Base-by-base conservation (phyloP, 1,140 invertebrate genomes). In the Drosophila gunungcola region DNA sequence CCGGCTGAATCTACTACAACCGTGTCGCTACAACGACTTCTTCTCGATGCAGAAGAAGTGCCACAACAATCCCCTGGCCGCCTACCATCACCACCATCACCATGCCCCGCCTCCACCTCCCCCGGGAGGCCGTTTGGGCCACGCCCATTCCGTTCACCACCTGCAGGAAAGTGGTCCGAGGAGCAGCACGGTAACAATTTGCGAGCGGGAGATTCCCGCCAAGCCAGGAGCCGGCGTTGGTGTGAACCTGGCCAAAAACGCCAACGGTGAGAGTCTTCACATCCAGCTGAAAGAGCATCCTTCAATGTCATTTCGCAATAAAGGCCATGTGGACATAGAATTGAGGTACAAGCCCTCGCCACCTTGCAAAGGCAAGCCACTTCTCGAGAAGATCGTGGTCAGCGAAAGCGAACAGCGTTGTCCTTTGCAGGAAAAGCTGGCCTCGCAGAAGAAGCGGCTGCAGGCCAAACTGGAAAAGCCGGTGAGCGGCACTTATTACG, bases 201-300 rank as follows among this genome's bases (percentile, higher is more conserved):
- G 91, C 46, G 91, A 92, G 55, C 73, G 88, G 13, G 82, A 88
- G 13, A 57, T 75, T 34, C 78, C 72, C 6, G 61, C 60, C 25
- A 80, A 85, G 52, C 52, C 63, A 1, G 73, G 58, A 6, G 69
- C 69, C 21, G 73, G 53, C 0, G 55, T 52, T 21, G 90, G n/a
- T 42, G 82, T 69, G 2, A 90, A 80, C 21, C 84, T 91, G 29
- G 45, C 92, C 90, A 73, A 80, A 13, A 72, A 65, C 38, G 83
- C 85, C 34, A 79, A 92, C 39, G 90, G 85, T 76, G 93, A 93
- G 70, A 91, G 88, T 64, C 81, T 92, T 34, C 69, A 93, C 39
- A 92, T 92, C 55, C 89, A 90, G 74, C 92, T 93, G 25, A 92
- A 90, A 77, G 93, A 94, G 79, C 93, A 94, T 80, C 93, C 93